These are phyloP conservation scores for Chelonoidis abingdonii DNA, from an alignment of 2,113 vertebrate genomes.

Conservation along the genomic window DNA sequence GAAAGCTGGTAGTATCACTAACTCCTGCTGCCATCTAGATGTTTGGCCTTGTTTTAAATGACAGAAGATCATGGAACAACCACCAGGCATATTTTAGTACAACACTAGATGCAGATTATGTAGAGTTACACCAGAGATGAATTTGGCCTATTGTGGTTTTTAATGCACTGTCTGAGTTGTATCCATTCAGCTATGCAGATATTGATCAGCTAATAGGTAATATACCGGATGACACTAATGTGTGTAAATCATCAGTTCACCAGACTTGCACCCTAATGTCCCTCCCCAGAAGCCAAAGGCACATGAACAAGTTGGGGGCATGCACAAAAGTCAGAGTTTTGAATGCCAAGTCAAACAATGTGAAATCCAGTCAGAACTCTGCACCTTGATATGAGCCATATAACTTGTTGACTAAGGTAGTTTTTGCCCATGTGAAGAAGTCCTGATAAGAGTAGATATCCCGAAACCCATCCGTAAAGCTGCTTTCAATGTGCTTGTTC, in stretches of 20 bases:
- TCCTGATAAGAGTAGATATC: conserved; percentile 83
- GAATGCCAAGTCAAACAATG: background rate
- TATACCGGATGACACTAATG: background rate
- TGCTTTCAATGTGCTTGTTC: conserved; percentile 89
- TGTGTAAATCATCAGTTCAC: background rate
- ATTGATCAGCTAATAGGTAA: background rate
- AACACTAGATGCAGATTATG: background rate
- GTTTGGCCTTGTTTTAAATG: background rate
- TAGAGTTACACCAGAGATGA: background rate
- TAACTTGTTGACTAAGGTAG: conserved; percentile 87
- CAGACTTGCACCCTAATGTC: background rate
- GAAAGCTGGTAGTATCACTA: background rate
- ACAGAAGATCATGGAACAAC: background rate
- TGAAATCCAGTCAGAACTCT: background rate
- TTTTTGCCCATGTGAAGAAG: conserved; percentile 92
- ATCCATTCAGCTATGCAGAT: background rate
- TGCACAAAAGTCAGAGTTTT: background rate
- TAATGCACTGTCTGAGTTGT: background rate
- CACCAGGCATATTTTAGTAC: background rate
- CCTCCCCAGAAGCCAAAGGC: background rate
- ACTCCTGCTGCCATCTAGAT: conserved; percentile 3
- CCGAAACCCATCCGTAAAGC: conserved; percentile 86
- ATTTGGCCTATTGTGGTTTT: background rate
- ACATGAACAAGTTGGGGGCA: background rate
- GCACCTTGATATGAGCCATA: conserved; percentile 89